Percentiles rank a stretch among this genome's conserved stretches.
Conservation (phyloP, 2,797 vertebrate species). For the Neolamprologus multifasciatus region DNA sequence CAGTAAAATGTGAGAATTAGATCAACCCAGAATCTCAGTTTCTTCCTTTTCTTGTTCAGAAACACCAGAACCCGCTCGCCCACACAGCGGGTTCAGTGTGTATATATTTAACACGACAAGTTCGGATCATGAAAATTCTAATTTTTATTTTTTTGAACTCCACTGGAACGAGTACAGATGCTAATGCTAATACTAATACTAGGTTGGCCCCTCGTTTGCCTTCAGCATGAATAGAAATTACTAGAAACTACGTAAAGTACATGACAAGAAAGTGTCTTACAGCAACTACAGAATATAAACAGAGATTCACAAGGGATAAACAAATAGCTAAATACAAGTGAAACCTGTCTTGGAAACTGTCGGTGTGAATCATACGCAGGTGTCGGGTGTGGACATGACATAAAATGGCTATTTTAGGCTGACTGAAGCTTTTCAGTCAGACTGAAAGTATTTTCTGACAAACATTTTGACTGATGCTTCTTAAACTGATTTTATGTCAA, state of each 20-base stretch:
- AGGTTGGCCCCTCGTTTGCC: not conserved
- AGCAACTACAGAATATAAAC: not conserved
- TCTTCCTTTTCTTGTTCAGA: not conserved
- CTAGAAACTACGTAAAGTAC: not conserved
- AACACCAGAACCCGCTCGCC: not conserved
- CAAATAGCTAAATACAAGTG: not conserved
- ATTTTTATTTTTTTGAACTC: not conserved
- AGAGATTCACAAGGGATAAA: not conserved
- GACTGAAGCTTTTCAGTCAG: not conserved
- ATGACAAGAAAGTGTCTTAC: not conserved
- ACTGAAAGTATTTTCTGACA: not conserved
- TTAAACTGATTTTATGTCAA: not conserved
- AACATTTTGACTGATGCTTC: not conserved
- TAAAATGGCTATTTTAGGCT: not conserved
- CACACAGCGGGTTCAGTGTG: not conserved
- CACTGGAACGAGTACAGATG: not conserved
- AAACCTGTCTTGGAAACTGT: not conserved
- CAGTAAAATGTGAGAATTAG: not conserved
- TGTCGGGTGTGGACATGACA: not conserved
- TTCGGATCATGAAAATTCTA: not conserved
- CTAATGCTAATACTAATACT: not conserved
- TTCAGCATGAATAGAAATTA: not conserved
- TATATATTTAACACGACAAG: not conserved
- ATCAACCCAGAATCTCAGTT: not conserved
- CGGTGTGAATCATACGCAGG: fast-evolving